Evolutionary conservation across 2,888 invertebrate species (phyloP).

Genomic region (Euzetes globulus): DNA sequence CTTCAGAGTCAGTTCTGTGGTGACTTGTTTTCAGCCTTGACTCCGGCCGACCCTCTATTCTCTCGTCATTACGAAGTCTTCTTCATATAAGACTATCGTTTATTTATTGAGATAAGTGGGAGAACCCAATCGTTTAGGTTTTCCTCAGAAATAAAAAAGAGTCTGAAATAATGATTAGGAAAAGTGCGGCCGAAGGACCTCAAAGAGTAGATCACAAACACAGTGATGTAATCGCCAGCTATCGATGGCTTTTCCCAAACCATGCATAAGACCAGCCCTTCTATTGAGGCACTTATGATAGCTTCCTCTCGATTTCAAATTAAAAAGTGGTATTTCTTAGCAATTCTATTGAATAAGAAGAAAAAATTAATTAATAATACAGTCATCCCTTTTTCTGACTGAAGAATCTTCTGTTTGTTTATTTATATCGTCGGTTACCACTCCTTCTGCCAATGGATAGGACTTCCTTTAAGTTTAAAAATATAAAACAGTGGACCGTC

Average conservation of each 20-base stretch:
- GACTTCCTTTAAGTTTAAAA: too few species aligned
- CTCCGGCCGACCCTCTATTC: background rate
- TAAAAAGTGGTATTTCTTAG: too few species aligned
- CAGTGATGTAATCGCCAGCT: background rate
- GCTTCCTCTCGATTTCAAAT: too few species aligned
- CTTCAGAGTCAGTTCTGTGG: background rate
- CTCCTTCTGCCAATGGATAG: too few species aligned
- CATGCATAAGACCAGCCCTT: background rate
- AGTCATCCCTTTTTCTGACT: too few species aligned
- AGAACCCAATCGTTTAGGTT: conserved; percentile 1
- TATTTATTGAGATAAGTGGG: background rate
- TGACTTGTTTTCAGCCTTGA: background rate
- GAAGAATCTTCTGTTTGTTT: too few species aligned
- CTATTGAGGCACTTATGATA: background rate
- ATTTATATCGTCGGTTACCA: too few species aligned
- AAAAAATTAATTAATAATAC: too few species aligned
- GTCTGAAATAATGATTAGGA: background rate
- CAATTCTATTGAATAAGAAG: too few species aligned
- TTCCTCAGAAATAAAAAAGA: background rate
- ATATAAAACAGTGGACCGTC: too few species aligned
- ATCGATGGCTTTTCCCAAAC: background rate
- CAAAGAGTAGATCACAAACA: background rate
- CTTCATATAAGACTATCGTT: background rate
- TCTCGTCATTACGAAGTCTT: background rate
- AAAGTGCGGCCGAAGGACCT: background rate